Evolutionary conservation across 2,113 vertebrate species (phyloP).

Genomic region (Montifringilla adamsi): DNA sequence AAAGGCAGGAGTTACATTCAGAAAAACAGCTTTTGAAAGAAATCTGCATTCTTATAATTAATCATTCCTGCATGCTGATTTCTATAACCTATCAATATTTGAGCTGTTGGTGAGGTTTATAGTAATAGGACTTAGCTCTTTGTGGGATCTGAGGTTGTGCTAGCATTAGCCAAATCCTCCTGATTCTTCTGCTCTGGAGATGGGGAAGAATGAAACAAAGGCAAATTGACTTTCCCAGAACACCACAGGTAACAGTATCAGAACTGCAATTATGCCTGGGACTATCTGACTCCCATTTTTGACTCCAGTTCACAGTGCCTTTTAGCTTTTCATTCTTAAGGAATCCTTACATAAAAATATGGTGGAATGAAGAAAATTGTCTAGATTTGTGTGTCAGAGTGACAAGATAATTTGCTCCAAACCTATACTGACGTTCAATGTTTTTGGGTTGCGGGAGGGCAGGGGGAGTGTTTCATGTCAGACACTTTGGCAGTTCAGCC

Average conservation of each 20-base stretch:
- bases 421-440: not conserved
- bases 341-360: not conserved
- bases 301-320: not conserved
- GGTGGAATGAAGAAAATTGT: not conserved
- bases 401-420: not conserved
- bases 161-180: not conserved
- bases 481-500: not conserved
- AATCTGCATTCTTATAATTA: not conserved
- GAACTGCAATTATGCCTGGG: not conserved
- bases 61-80: not conserved
- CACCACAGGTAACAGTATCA: not conserved
- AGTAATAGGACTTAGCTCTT: not conserved
- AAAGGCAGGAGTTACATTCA: not conserved
- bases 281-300: not conserved
- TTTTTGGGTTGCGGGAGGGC: not conserved
- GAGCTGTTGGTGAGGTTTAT: not conserved
- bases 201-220: not conserved
- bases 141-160: not conserved
- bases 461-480: not conserved
- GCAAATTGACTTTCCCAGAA: not conserved
- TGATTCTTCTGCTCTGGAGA: not conserved
- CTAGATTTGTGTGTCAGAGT: not conserved
- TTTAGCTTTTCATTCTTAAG: not conserved
- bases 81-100: conserved; percentile 21
- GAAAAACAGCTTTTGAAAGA: not conserved